These are phyloP conservation scores for Andrena haemorrhoa DNA, from an alignment of 2,888 invertebrate genomes.

Conservation along the genomic window DNA sequence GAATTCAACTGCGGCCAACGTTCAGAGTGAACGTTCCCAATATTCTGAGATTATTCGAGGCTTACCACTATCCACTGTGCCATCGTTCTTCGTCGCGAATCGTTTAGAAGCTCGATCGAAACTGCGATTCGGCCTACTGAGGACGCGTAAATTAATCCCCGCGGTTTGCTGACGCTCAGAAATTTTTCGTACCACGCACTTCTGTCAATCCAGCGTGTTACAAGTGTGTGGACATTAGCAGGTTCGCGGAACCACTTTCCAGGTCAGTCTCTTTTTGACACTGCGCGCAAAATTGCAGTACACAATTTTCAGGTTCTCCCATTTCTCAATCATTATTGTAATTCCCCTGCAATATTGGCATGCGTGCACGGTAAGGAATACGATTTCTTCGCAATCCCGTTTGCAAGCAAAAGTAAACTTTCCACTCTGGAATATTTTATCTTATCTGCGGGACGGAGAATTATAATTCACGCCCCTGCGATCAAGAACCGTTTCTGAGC, in stretches of 20 bases:
- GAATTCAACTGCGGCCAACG: background rate
- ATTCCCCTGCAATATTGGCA: background rate
- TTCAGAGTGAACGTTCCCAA: background rate
- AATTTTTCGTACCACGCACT: slow-evolving; percentile 34
- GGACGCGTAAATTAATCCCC: slow-evolving; percentile 39
- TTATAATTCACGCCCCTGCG: slow-evolving; percentile 11
- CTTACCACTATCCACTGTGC: slow-evolving; percentile 49
- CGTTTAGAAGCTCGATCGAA: slow-evolving; percentile 15
- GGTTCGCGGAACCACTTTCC: slow-evolving; percentile 11
- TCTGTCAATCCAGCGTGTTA: slow-evolving; percentile 33
- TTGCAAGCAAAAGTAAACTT: background rate
- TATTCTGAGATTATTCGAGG: background rate
- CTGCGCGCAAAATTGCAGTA: background rate
- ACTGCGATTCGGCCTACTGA: slow-evolving; percentile 36
- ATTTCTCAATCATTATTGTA: background rate
- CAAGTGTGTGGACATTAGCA: background rate
- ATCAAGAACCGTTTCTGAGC: slow-evolving; percentile 15
- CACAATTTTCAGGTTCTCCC: background rate
- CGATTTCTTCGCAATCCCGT: background rate
- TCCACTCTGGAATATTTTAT: background rate
- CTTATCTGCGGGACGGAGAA: slow-evolving; percentile 11
- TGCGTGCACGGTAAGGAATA: background rate
- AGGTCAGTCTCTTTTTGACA: slow-evolving; percentile 19
- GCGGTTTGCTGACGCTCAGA: slow-evolving; percentile 49
- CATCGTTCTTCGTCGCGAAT: slow-evolving; percentile 21